These are phyloP conservation scores for Amblyornis subalaris DNA, from an alignment of 2,113 vertebrate genomes.

Conservation along the genomic window DNA sequence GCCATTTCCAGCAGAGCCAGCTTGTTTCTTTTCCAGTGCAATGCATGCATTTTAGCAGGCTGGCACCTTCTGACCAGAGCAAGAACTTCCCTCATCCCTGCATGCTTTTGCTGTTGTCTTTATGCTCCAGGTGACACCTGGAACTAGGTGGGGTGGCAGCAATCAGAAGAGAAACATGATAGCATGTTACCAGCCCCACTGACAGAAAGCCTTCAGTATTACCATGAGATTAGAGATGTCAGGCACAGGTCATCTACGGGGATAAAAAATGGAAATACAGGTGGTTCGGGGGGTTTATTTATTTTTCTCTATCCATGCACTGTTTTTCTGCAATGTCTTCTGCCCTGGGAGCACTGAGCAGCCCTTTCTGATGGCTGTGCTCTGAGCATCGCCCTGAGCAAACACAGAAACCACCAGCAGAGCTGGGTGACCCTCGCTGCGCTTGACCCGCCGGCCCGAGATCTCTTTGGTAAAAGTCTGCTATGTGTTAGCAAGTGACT, in stretches of 20 bases:
- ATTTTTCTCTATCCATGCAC: not conserved
- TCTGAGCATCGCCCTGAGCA: not conserved
- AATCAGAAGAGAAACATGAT: not conserved
- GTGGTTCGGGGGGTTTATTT: not conserved
- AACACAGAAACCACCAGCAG: not conserved
- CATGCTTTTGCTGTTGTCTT: not conserved
- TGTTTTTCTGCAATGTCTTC: not conserved
- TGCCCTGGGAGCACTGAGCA: not conserved
- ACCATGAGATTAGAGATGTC: not conserved
- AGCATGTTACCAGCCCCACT: not conserved
- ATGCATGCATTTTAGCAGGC: no score
- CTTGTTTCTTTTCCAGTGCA: not conserved
- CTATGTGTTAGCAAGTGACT: constrained; percentile 60
- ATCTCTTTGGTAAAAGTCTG: constrained; percentile 61
- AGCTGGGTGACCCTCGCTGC: constrained; percentile 28
- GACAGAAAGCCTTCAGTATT: not conserved
- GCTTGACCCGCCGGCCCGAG: not conserved
- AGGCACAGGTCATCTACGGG: not conserved
- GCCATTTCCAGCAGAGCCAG: not conserved
- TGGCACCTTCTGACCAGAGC: not conserved
- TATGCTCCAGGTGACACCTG: no score
- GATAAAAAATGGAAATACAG: not conserved
- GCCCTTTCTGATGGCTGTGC: not conserved
- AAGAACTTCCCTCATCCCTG: not conserved
- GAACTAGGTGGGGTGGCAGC: fast-evolving